Conservation (phyloP, 1,140 invertebrate genomes). For the Lordiphosa stackelbergi region DNA sequence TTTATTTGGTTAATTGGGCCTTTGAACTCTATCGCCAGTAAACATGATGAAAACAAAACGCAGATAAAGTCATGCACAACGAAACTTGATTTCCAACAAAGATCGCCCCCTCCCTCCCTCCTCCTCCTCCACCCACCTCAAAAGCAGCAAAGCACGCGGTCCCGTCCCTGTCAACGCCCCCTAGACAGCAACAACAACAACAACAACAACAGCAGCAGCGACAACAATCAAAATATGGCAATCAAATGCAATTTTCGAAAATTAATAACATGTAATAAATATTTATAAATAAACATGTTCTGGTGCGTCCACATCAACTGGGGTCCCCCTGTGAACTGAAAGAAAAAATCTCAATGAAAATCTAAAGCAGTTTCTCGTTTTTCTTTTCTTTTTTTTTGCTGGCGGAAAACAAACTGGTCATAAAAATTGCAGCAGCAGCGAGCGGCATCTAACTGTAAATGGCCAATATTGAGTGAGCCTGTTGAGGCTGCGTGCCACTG, state of each 20-base stretch:
- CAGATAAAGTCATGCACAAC: constrained; percentile 57
- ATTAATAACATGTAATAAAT: constrained; percentile 21
- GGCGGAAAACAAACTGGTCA: constrained; percentile 37
- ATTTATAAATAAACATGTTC: constrained; percentile 26
- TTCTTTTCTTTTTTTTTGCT: constrained; percentile 33
- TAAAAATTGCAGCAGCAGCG: constrained; percentile 26
- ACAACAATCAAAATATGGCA: constrained; percentile 7
- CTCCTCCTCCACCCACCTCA: neutral
- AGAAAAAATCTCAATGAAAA: constrained; percentile 58
- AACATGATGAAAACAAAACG: constrained; percentile 47
- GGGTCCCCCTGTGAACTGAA: constrained; percentile 31
- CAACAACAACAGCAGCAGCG: neutral
- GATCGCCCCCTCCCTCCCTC: constrained; percentile 7
- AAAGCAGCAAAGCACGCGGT: constrained; percentile 8
- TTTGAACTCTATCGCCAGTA: constrained; percentile 51
- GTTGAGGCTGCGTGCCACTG: constrained; percentile 3
- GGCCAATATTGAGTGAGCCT: constrained; percentile 27
- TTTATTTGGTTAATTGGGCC: constrained; percentile 69
- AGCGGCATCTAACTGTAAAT: constrained; percentile 62
- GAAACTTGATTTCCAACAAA: constrained; percentile 64
- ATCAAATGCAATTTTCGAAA: constrained; percentile 11
- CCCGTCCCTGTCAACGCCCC: constrained; percentile 36
- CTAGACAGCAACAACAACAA: constrained; percentile 16
- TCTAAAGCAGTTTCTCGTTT: constrained; percentile 36
- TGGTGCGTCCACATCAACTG: constrained; percentile 19